These are phyloP conservation scores for Mamestra brassicae DNA, from an alignment of 2,888 invertebrate genomes.

Conservation along the genomic window DNA sequence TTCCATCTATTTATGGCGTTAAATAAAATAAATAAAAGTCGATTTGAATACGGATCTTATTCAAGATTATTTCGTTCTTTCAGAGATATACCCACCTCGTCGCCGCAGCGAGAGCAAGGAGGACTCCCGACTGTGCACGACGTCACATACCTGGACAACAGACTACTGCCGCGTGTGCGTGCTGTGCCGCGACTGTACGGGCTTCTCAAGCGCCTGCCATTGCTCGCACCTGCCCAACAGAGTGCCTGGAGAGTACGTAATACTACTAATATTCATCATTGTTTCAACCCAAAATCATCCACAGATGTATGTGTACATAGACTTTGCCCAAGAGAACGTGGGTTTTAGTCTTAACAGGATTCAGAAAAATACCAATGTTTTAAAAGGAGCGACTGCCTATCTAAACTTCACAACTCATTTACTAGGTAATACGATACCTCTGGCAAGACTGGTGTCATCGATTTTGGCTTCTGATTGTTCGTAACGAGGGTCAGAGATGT, in stretches of 20 bases:
- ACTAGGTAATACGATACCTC: no score
- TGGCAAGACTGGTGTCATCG: no score
- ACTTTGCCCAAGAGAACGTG: no score
- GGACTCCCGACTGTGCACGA: slow-evolving; percentile 89
- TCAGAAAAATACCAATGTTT: no score
- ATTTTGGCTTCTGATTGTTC: no score
- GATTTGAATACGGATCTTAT: no score
- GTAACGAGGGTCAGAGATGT: no score
- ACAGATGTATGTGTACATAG: no score
- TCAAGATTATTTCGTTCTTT: neutral
- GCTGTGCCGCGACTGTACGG: slow-evolving; percentile 98
- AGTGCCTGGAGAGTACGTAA: slow-evolving; percentile 96
- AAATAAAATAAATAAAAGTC: neutral
- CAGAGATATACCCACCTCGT: slow-evolving; percentile 69
- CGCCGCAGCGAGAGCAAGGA: slow-evolving; percentile 74
- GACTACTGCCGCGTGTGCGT: slow-evolving; percentile 97
- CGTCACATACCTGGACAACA: slow-evolving; percentile 94
- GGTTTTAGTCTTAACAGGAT: no score
- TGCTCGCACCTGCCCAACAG: slow-evolving; percentile 92
- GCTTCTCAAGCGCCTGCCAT: slow-evolving; percentile 95
- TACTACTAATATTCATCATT: no score
- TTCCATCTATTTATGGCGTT: neutral
- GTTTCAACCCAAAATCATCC: neutral
- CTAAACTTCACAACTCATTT: no score
- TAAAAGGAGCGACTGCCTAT: no score